Evolutionary conservation across 2,113 vertebrate genomes (phyloP).

Genomic region (Neolamprologus toae): DNA sequence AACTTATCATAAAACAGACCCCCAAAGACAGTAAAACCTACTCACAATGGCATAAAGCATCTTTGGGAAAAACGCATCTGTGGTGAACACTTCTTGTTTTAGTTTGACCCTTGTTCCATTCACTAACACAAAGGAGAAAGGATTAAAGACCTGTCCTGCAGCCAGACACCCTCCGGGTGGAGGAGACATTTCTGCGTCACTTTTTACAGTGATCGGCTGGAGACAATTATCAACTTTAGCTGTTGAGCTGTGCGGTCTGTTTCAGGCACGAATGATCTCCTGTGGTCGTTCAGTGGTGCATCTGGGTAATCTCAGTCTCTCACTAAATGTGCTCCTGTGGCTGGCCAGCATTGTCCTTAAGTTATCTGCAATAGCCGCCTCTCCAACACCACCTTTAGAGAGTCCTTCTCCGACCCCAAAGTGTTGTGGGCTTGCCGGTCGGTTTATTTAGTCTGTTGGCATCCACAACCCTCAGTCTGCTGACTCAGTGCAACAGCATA

Average conservation of each 20-base stretch:
- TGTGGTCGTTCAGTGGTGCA: not conserved
- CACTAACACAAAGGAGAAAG: not conserved
- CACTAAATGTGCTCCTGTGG: not conserved
- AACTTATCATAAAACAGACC: not conserved
- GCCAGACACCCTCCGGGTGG: rapidly evolving
- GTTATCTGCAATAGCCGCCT: not conserved
- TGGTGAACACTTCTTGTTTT: not conserved
- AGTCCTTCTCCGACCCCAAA: not conserved
- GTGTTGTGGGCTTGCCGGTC: not conserved
- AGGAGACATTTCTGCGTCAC: not conserved
- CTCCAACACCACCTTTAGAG: not conserved
- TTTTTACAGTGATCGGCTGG: not conserved
- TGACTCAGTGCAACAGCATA: not conserved
- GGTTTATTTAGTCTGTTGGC: not conserved
- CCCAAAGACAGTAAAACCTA: not conserved
- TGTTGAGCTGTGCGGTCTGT: rapidly evolving
- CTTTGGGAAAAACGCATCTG: not conserved
- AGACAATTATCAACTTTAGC: not conserved
- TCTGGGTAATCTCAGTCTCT: not conserved
- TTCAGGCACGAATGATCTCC: not conserved
- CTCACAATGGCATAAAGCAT: not conserved
- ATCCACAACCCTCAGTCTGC: not conserved
- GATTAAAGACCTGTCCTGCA: not conserved
- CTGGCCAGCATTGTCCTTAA: not conserved
- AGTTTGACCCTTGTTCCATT: not conserved